Conservation (phyloP, 2,888 invertebrate genomes). For the Leptinotarsa tumamoca region DNA sequence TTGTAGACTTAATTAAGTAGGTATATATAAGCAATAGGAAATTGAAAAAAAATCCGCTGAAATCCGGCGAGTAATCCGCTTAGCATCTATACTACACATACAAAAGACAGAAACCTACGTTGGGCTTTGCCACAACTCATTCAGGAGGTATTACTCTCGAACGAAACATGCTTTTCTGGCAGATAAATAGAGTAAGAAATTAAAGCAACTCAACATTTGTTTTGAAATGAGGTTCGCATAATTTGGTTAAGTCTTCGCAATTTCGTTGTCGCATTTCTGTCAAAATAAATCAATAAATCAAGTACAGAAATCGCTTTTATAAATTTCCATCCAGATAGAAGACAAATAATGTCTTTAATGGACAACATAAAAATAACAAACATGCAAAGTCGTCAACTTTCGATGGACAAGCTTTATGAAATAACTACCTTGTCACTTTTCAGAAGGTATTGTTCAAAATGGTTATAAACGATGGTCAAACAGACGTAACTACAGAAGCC, state of each 20-base stretch:
- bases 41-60: constrained; percentile 55
- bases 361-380: no score
- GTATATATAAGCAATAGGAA: constrained; percentile 51
- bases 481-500: no score
- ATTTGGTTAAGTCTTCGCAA: not conserved
- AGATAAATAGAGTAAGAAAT: constrained; percentile 10
- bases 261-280: no score
- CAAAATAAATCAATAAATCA: no score
- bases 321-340: no score
- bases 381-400: no score
- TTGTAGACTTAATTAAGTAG: constrained; percentile 52
- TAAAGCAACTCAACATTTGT: constrained; percentile 5
- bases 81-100: constrained; percentile 54
- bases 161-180: constrained; percentile 28
- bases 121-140: constrained; percentile 34
- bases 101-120: constrained; percentile 36
- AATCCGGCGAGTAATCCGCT: constrained; percentile 56
- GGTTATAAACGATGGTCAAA: no score
- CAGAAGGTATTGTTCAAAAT: no score
- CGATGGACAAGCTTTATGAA: no score
- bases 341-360: no score
- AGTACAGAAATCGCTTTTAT: no score
- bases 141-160: constrained; percentile 27
- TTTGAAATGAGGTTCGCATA: not conserved
- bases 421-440: no score